Conservation (phyloP, 2,888 invertebrate species). For the Onchidella celtica region DNA sequence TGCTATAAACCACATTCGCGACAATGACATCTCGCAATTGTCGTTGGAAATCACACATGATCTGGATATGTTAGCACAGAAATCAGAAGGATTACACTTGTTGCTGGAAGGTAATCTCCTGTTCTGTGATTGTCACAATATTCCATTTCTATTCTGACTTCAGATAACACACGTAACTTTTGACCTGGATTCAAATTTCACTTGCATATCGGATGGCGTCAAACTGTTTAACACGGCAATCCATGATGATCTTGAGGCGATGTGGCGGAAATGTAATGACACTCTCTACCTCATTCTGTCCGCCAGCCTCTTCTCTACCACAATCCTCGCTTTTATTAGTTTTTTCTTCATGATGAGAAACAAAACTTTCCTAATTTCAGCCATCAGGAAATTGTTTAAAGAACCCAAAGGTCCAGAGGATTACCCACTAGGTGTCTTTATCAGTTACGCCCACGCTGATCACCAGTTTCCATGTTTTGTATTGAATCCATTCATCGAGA, state of each 20-base stretch:
- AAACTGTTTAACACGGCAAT: not conserved
- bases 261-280: constrained; percentile 23
- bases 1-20: too few relatives aligned
- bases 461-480: constrained; percentile 17
- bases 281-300: not conserved
- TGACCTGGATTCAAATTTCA: not conserved
- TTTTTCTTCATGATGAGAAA: not conserved
- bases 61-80: not conserved
- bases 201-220: not conserved
- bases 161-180: not conserved
- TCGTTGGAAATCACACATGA: too few relatives aligned
- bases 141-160: constrained; percentile 29
- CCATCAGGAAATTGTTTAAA: not conserved
- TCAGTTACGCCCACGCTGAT: constrained; percentile 23
- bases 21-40: too few relatives aligned
- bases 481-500: constrained; percentile 7
- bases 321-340: not conserved
- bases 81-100: not conserved
- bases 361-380: not conserved
- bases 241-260: not conserved
- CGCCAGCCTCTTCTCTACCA: not conserved
- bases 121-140: constrained; percentile 18
- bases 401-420: not conserved
- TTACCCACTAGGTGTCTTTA: constrained; percentile 16
- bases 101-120: constrained; percentile 13